phyloP scores from a whole-genome alignment of 2,797 vertebrate species.

The Gallinago solitaria region DNA sequence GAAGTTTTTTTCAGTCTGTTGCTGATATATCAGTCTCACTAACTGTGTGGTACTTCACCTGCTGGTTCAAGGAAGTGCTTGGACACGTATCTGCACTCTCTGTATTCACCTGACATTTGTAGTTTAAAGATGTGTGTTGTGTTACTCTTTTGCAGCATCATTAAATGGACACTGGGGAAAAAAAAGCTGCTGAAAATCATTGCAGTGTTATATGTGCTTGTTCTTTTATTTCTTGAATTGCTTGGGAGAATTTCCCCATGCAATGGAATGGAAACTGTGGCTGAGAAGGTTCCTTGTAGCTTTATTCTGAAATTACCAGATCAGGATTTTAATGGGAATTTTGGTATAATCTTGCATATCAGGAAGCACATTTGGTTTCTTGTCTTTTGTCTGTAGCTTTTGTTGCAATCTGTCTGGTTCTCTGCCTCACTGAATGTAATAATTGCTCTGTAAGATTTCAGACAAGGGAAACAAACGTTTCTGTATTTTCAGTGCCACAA shows the following conservation, averaged over 20 bases:
- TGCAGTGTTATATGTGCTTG: neutral
- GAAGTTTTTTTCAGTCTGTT: neutral
- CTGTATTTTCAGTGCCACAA: neutral
- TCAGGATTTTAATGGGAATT: neutral
- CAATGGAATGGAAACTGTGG: neutral
- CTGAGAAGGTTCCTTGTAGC: neutral
- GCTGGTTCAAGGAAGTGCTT: neutral
- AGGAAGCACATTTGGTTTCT: neutral
- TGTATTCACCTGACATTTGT: neutral
- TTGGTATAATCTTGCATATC: neutral
- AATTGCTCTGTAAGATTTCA: neutral
- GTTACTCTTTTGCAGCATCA: neutral
- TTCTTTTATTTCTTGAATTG: neutral
- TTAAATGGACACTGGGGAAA: neutral
- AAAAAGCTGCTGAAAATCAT: neutral
- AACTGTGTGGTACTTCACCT: neutral
- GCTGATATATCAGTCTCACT: neutral
- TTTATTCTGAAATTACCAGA: neutral
- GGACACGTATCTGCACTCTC: neutral
- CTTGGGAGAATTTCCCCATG: neutral
- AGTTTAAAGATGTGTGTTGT: neutral
- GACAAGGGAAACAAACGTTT: neutral
- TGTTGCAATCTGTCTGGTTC: neutral
- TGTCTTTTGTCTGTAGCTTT: neutral
- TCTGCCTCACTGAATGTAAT: neutral